Evolutionary conservation across 2,797 vertebrate genomes (phyloP).

Genomic region (Lithobates pipiens): DNA sequence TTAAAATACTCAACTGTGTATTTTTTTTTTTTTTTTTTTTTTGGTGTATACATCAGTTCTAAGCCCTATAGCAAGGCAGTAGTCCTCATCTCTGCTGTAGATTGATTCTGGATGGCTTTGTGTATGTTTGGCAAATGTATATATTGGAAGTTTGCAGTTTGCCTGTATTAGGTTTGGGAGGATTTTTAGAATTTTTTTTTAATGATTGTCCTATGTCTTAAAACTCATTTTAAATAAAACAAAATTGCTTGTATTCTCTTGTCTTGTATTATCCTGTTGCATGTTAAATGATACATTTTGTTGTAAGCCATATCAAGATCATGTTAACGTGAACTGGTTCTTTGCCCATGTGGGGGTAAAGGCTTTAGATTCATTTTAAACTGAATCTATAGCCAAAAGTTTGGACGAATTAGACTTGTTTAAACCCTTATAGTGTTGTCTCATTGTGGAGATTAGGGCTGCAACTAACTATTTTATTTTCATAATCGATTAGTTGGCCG

Average conservation of each 20-base stretch:
- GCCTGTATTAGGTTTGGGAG: constrained; percentile 35
- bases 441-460: too few relatives aligned
- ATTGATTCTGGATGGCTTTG: constrained; percentile 25
- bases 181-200: constrained; percentile 30
- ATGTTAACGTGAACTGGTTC: too few relatives aligned
- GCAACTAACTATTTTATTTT: too few relatives aligned
- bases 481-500: too few relatives aligned
- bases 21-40: too few relatives aligned
- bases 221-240: constrained; percentile 55
- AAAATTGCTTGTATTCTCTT: neutral
- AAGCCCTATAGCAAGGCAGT: neutral
- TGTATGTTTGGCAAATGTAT: constrained; percentile 30
- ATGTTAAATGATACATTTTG: too few relatives aligned
- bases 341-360: too few relatives aligned
- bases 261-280: neutral
- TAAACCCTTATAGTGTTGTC: too few relatives aligned
- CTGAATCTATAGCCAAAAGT: too few relatives aligned
- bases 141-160: constrained; percentile 36
- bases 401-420: too few relatives aligned
- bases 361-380: too few relatives aligned
- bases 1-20: neutral
- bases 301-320: too few relatives aligned
- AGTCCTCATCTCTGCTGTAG: neutral
- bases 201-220: constrained; percentile 38
- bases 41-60: neutral